Percentiles rank a stretch among this genome's conserved stretches.
phyloP scores from a whole-genome alignment of 2,113 vertebrate species.

The Dissostichus mawsoni region DNA sequence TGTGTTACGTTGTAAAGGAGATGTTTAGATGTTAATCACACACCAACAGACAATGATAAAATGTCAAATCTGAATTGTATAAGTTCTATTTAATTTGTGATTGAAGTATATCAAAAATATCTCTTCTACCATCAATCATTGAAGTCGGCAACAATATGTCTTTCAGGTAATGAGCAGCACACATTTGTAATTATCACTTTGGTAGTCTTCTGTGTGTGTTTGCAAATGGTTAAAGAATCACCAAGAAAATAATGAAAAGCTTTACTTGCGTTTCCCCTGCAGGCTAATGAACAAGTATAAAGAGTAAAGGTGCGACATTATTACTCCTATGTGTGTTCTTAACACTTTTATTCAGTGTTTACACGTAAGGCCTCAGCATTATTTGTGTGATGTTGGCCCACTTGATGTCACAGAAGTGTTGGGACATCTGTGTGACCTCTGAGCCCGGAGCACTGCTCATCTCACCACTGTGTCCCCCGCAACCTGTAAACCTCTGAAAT shows the following conservation, averaged over 20 bases:
- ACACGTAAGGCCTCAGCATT: background rate
- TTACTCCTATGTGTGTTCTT: too few species aligned
- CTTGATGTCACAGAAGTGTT: constrained; percentile 5
- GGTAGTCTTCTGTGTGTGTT: background rate
- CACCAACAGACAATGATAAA: too few species aligned
- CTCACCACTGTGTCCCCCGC: constrained; percentile 10
- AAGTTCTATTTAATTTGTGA: too few species aligned
- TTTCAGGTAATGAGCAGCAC: background rate
- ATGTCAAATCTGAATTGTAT: too few species aligned
- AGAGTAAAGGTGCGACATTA: too few species aligned
- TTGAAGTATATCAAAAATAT: too few species aligned
- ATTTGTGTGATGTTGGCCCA: constrained; percentile 3
- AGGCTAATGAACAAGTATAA: background rate
- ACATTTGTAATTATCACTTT: background rate
- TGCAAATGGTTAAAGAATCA: background rate
- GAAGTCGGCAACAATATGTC: background rate
- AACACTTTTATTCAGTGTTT: background rate
- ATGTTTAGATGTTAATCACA: too few species aligned
- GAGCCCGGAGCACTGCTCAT: constrained; percentile 8
- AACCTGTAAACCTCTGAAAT: constrained; percentile 12
- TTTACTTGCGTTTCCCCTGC: background rate
- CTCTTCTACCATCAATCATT: background rate
- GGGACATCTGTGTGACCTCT: constrained; percentile 26
- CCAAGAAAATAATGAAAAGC: background rate
- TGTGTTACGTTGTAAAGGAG: too few species aligned